phyloP scores from a whole-genome alignment of 2,797 vertebrate genomes.

The Cirrhinus molitorella region DNA sequence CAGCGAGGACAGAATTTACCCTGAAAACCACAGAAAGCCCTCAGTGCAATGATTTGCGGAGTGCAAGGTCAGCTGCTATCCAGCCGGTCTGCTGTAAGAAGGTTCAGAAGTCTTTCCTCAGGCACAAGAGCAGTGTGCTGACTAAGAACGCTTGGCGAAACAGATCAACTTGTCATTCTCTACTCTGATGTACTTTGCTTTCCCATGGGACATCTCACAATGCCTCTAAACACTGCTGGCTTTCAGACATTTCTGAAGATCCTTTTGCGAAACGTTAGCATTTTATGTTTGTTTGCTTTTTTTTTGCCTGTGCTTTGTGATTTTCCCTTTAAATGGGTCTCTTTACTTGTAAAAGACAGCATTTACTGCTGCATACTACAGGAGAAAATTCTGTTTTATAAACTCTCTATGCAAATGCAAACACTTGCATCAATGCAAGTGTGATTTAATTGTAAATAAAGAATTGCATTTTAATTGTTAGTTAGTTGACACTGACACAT shows the following conservation, averaged over 20 bases:
- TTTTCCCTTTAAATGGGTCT: neutral
- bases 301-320: neutral
- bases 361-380: neutral
- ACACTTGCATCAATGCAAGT: neutral
- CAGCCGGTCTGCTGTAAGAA: slow-evolving; percentile 7
- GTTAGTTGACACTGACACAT: neutral
- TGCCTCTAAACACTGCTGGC: neutral
- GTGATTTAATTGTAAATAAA: neutral
- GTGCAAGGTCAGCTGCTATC: slow-evolving; percentile 38
- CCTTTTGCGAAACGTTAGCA: neutral
- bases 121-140: slow-evolving; percentile 27
- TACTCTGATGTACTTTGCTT: neutral
- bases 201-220: slow-evolving; percentile 4
- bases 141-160: slow-evolving; percentile 33
- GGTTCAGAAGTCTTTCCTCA: slow-evolving; percentile 23
- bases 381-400: neutral
- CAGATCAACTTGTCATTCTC: slow-evolving; percentile 31
- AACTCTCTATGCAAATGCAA: neutral
- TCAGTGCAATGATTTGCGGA: slow-evolving; percentile 26
- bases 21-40: slow-evolving; percentile 6
- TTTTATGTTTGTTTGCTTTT: neutral
- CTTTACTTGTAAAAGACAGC: slow-evolving; percentile 1
- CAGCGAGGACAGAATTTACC: neutral
- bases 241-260: slow-evolving; percentile 1
- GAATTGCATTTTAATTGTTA: neutral